phyloP scores from a whole-genome alignment of 2,113 vertebrate genomes.

The Protobothrops flavoviridis region DNA sequence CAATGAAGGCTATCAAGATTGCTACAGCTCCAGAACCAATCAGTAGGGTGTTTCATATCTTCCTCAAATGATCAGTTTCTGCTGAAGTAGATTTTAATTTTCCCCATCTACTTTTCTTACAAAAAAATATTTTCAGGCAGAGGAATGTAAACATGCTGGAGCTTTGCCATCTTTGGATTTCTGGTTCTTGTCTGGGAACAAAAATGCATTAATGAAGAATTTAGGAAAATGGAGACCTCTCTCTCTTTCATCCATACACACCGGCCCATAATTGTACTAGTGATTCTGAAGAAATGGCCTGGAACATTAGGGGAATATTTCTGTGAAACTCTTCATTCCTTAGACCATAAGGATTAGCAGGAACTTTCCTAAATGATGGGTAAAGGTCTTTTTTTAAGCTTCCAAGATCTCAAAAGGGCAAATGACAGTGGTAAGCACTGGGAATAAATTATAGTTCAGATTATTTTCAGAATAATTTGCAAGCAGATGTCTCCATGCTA shows the following conservation, averaged over 20 bases:
- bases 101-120: not conserved
- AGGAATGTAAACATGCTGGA: not conserved
- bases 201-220: not conserved
- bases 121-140: slow-evolving; percentile 2
- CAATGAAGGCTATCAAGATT: not conserved
- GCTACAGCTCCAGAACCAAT: not conserved
- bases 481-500: not conserved
- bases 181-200: slow-evolving; percentile 20
- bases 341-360: not conserved
- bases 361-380: not conserved
- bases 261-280: not conserved
- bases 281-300: not conserved
- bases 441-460: not conserved
- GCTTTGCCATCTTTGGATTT: not conserved
- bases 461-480: not conserved
- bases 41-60: not conserved
- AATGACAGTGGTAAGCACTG: not conserved
- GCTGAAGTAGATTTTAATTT: not conserved
- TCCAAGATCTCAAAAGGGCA: not conserved
- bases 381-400: not conserved
- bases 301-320: not conserved
- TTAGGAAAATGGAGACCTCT: not conserved
- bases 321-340: not conserved
- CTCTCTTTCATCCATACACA: not conserved
- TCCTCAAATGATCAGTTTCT: not conserved